These are phyloP conservation scores for Physella acuta DNA, from an alignment of 1,140 invertebrate genomes.

Conservation along the genomic window DNA sequence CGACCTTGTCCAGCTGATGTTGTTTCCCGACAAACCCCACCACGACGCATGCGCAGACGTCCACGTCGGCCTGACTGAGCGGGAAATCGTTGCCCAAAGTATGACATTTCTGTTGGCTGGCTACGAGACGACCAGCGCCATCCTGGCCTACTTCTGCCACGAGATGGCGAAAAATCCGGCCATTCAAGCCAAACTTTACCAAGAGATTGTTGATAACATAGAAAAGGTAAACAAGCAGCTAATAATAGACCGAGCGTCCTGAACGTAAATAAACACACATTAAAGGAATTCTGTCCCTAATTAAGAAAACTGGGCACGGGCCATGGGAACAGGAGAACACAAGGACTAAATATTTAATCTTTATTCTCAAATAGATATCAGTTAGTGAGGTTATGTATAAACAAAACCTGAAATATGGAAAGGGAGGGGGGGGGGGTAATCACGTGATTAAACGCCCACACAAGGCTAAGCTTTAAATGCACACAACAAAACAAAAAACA, in stretches of 20 bases:
- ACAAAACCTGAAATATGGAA: no score
- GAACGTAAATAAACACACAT: neutral
- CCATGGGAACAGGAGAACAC: neutral
- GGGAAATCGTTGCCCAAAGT: constrained; percentile 52
- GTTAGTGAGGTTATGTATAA: no score
- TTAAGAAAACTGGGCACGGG: neutral
- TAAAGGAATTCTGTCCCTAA: neutral
- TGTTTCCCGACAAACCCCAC: constrained; percentile 36
- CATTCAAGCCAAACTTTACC: constrained; percentile 59
- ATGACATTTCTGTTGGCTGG: constrained; percentile 55
- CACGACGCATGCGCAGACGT: constrained; percentile 4
- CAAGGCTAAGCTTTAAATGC: no score
- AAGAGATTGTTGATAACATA: constrained; percentile 52
- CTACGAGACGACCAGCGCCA: constrained; percentile 62
- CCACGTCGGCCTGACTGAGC: constrained; percentile 36
- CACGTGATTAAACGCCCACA: no score
- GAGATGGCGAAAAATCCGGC: constrained; percentile 59
- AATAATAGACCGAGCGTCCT: neutral
- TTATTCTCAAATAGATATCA: no score
- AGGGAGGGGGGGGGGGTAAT: no score
- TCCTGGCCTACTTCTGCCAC: constrained; percentile 60
- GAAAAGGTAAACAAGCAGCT: constrained; percentile 27
- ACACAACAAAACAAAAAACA: no score
- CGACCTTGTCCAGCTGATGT: constrained; percentile 52
- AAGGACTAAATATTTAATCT: no score